Conservation (phyloP, 1,140 invertebrate species). For the Eriosoma lanigerum region DNA sequence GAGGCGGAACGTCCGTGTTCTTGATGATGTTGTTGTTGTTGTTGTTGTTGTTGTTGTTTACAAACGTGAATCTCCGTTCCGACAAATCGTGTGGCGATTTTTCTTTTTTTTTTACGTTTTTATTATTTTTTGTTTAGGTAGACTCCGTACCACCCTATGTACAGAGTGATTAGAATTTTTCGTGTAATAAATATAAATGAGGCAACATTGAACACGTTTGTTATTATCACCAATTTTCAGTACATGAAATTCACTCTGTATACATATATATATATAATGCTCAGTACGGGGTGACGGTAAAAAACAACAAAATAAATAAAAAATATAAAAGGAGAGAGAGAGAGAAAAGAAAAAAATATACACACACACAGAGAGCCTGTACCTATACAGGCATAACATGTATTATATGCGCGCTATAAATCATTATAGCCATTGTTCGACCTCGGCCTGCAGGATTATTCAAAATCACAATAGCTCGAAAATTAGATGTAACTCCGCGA, state of each 20-base stretch:
- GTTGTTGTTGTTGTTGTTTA: background rate
- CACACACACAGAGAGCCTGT: background rate
- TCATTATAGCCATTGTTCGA: constrained; percentile 47
- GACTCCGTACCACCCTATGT: too few species aligned
- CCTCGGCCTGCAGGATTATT: constrained; percentile 42
- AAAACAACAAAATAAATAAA: constrained; percentile 24
- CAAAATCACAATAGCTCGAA: constrained; percentile 48
- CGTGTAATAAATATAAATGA: too few species aligned
- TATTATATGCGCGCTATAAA: constrained; percentile 23
- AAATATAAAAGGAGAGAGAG: background rate
- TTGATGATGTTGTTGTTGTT: too few species aligned
- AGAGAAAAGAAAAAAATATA: background rate
- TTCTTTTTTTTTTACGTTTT: too few species aligned
- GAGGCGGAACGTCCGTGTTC: background rate
- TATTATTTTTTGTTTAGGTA: too few species aligned
- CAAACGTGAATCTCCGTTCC: constrained; percentile 29
- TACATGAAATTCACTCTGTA: too few species aligned
- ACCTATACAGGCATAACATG: background rate
- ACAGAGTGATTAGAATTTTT: too few species aligned
- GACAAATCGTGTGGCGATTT: constrained; percentile 38
- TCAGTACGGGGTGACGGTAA: background rate
- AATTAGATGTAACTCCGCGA: constrained; percentile 47
- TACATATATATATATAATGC: too few species aligned
- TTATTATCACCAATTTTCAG: too few species aligned
- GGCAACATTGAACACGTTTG: too few species aligned